Evolutionary conservation across 2,888 invertebrate genomes (phyloP).

Genomic region (Drosophila atroscutellata): DNA sequence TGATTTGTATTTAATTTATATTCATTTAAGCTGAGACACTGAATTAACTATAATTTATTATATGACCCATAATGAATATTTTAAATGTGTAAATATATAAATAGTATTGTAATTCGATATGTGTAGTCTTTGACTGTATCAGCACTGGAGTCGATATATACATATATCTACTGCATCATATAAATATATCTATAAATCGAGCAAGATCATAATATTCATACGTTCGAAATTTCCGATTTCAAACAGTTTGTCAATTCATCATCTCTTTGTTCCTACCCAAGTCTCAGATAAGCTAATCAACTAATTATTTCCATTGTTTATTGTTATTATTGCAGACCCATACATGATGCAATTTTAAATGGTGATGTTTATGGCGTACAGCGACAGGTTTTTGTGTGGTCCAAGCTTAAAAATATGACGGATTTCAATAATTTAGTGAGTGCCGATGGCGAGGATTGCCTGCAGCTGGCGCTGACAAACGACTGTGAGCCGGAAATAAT

Average conservation of each 20-base stretch:
- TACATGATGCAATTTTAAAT: conserved; percentile 69
- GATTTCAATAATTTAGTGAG: conserved; percentile 72
- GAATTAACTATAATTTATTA: not conserved
- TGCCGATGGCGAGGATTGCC: conserved; percentile 75
- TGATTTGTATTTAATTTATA: not conserved
- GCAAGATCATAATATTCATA: not conserved
- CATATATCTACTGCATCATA: not conserved
- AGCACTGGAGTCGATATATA: not conserved
- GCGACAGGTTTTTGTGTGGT: conserved; percentile 71
- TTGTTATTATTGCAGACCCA: conserved; percentile 60
- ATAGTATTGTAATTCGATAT: not conserved
- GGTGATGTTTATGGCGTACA: conserved; percentile 56
- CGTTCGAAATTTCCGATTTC: not conserved
- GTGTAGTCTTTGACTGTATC: not conserved
- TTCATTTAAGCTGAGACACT: not conserved
- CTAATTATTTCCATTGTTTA: not conserved
- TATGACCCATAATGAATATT: not conserved
- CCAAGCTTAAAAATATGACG: conserved; percentile 29
- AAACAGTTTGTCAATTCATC: not conserved
- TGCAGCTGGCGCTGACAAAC: conserved; percentile 75
- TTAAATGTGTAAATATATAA: not conserved
- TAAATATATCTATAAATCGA: not conserved
- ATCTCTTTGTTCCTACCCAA: not conserved
- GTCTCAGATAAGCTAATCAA: not conserved
- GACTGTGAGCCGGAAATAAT: conserved; percentile 70